Conservation (phyloP, 2,888 invertebrate species). For the Dryobota labecula region DNA sequence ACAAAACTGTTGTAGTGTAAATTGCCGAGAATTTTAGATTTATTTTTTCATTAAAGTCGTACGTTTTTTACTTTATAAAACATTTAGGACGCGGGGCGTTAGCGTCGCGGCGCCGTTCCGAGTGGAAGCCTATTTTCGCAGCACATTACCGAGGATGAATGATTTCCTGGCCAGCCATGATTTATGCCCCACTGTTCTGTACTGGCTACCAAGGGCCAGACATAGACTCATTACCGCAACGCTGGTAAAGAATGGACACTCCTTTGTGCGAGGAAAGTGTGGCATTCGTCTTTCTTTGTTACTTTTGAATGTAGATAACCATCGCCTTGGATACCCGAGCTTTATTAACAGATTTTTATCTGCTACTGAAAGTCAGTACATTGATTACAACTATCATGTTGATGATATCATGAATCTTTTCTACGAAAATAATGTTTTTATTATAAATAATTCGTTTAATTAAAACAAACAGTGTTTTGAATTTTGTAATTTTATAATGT, state of each 20-base stretch:
- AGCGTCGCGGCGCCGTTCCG: slow-evolving; percentile 76
- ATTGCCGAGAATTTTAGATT: slow-evolving; percentile 67
- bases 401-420: slow-evolving; percentile 32
- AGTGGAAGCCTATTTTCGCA: slow-evolving; percentile 89
- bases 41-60: slow-evolving; percentile 81
- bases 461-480: slow-evolving; percentile 52
- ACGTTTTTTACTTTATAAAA: slow-evolving; percentile 79
- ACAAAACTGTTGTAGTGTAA: slow-evolving; percentile 60
- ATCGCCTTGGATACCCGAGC: slow-evolving; percentile 71
- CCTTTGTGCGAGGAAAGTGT: slow-evolving; percentile 82
- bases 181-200: slow-evolving; percentile 80
- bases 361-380: slow-evolving; percentile 65
- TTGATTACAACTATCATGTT: slow-evolving; percentile 58
- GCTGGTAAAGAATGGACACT: slow-evolving; percentile 84
- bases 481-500: slow-evolving; percentile 52
- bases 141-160: slow-evolving; percentile 90
- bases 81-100: slow-evolving; percentile 83
- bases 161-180: slow-evolving; percentile 89
- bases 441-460: slow-evolving; percentile 34
- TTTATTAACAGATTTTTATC: slow-evolving; percentile 70
- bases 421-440: slow-evolving; percentile 24
- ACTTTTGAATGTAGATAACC: slow-evolving; percentile 73
- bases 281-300: slow-evolving; percentile 86
- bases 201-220: slow-evolving; percentile 71
- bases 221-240: slow-evolving; percentile 83